These are phyloP conservation scores for Noctuana brunneofusca DNA, from an alignment of 2,888 invertebrate species.

Conservation along the genomic window DNA sequence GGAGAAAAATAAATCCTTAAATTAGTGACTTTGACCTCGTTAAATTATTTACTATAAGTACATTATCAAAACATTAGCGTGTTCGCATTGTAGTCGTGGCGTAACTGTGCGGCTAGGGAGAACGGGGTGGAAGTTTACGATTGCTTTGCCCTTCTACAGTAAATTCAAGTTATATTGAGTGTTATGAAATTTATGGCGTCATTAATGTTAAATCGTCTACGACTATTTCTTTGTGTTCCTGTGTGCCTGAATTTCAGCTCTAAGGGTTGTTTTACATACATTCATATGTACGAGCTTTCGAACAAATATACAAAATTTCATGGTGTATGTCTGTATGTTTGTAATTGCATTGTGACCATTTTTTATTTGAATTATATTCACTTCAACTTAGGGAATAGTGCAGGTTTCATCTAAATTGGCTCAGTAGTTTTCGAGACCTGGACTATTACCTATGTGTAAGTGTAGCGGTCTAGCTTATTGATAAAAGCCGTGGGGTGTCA, in stretches of 20 bases:
- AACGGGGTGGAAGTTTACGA: constrained; percentile 38
- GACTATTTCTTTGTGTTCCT: constrained; percentile 7
- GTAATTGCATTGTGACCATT: too few species aligned
- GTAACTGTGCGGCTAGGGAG: constrained; percentile 4
- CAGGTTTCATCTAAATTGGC: too few species aligned
- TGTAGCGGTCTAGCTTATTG: too few species aligned
- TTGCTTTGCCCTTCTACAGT: constrained; percentile 28
- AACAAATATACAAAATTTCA: too few species aligned
- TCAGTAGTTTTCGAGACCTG: too few species aligned
- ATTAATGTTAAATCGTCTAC: constrained; percentile 15
- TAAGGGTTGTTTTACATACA: not conserved
- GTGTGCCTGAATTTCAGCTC: not conserved
- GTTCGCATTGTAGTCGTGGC: not conserved
- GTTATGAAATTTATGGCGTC: constrained; percentile 21
- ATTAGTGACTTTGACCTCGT: not conserved
- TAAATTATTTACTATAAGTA: not conserved
- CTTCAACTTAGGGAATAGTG: too few species aligned
- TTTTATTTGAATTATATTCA: too few species aligned
- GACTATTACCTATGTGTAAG: too few species aligned
- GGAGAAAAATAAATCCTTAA: too few species aligned
- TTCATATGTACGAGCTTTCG: too few species aligned
- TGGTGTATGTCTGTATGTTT: too few species aligned
- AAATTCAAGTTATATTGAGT: constrained; percentile 18
- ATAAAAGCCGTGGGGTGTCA: too few species aligned
- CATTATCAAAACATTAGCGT: constrained; percentile 1